Conservation (phyloP, 2,888 invertebrate genomes). For the Thecocarcelia acutangulata region DNA sequence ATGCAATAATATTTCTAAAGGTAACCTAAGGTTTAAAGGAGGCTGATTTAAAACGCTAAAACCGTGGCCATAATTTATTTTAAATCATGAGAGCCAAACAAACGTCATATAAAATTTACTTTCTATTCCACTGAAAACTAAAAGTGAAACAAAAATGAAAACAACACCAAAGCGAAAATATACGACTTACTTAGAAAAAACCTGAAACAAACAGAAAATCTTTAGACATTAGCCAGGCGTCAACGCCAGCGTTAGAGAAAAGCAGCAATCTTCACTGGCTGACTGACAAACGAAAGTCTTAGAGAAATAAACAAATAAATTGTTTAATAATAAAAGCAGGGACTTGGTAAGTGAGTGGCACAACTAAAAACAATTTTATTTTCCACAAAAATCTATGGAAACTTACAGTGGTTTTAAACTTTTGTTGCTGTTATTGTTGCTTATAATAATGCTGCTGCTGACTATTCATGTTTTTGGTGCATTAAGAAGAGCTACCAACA, state of each 20-base stretch:
- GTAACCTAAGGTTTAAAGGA: too few species aligned
- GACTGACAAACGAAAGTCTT: conserved; percentile 55
- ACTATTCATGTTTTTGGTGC: conserved; percentile 19
- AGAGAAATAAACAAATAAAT: conserved; percentile 34
- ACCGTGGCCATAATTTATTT: conserved; percentile 6
- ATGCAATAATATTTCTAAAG: too few species aligned
- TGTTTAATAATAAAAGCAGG: neutral
- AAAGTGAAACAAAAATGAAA: conserved; percentile 68
- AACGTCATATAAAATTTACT: conserved; percentile 69
- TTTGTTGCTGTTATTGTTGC: neutral
- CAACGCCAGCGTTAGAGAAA: conserved; percentile 6
- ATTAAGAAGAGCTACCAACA: conserved; percentile 18
- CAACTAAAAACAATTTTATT: conserved; percentile 12
- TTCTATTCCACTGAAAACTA: conserved; percentile 72
- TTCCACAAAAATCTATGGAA: conserved; percentile 50
- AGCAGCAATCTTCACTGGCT: conserved; percentile 32
- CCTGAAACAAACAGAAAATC: conserved; percentile 43
- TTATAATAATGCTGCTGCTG: neutral
- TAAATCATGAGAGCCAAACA: conserved; percentile 51
- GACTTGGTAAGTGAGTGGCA: conserved; percentile 7
- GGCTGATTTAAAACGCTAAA: conserved; percentile 37
- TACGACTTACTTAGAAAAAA: conserved; percentile 11
- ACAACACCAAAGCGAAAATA: conserved; percentile 51
- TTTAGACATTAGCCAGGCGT: conserved; percentile 13
- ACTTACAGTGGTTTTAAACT: conserved; percentile 12